phyloP scores from a whole-genome alignment of 1,140 invertebrate species.

The Conus betulinus region DNA sequence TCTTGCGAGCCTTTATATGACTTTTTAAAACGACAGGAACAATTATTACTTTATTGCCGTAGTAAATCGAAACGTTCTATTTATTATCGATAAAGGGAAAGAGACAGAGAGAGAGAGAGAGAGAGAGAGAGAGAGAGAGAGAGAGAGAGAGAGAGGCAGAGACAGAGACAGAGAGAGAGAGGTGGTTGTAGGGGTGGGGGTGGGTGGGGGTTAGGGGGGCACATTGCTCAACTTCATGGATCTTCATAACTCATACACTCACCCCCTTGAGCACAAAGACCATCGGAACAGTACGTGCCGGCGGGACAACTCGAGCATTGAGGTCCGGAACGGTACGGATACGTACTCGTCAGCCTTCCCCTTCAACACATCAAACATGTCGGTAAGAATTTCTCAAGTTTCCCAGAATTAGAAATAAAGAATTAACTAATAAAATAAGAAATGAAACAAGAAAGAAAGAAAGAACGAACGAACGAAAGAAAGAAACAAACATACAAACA shows the following conservation, averaged over 20 bases:
- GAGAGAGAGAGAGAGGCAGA: background rate
- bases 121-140: slow-evolving; percentile 15
- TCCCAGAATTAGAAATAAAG: too few species aligned
- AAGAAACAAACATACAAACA: too few species aligned
- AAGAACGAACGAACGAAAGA: too few species aligned
- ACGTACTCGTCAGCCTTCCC: slow-evolving; percentile 18
- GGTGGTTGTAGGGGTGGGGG: too few species aligned
- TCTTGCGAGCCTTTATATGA: too few species aligned
- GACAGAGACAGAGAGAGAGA: too few species aligned
- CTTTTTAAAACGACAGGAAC: too few species aligned
- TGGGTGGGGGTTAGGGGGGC: too few species aligned
- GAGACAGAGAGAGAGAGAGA: slow-evolving; percentile 13
- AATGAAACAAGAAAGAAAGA: too few species aligned
- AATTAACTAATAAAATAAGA: too few species aligned
- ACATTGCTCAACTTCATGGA: too few species aligned
- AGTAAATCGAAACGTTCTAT: background rate
- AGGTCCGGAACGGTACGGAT: slow-evolving; percentile 16
- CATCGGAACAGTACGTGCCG: slow-evolving; percentile 20
- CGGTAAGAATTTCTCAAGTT: background rate
- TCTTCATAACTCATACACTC: background rate
- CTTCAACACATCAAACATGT: slow-evolving; percentile 8
- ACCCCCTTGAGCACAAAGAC: background rate
- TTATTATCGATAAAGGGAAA: background rate
- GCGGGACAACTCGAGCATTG: background rate
- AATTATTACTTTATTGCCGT: too few species aligned